Evolutionary conservation across 1,140 invertebrate genomes (phyloP), one percentile per base, ranked within the genome.

Genomic region (Triops cancriformis): DNA sequence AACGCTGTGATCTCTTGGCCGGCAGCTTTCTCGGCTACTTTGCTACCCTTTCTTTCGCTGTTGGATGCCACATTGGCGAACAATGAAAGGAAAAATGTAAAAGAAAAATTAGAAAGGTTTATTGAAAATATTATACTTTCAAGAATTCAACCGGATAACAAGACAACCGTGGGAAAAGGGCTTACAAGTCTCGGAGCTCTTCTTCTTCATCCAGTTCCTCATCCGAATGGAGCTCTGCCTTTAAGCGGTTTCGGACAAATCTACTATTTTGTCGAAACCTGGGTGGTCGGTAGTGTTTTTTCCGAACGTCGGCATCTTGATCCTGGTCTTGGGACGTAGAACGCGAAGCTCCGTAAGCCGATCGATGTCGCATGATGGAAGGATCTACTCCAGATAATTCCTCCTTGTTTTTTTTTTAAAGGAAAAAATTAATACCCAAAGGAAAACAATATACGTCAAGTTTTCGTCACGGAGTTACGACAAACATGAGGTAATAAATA

Each of bases 371-470:
- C 51, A 83, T 80, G 37, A 83, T 78, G 26, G 81, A 77, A 74
- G 90, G 90, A 83, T 90, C 87, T 11, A 92, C 90, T 18, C 90
- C 90, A 51, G 88, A 88, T 82, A 91, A 89, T 78, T 92, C 90
- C 79, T 91, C 90, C 90, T 92, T 76, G 27, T 75, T 42, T 28
- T 75, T 37, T 45, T 37, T 64, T 37, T 12, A 73, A 23, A 31
- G 2, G 27, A 10, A 28, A 43, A 37, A 7, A n/a, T 74, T 43
- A 28, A 77, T 41, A 12, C 72, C 12, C 51, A 79, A 41, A 28
- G 37, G 77, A 74, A 18, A 74, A 77, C 1, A 73, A 26, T 23
- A 31, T 23, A n/a, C n/a, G 7, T 14, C 73, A 28, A 73, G 37
- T 18, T 73, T 37, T 31, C 28, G 14, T 31, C 72, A 43, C 12